phyloP scores from a whole-genome alignment of 2,888 invertebrate genomes.

The Mylabris sibirica region DNA sequence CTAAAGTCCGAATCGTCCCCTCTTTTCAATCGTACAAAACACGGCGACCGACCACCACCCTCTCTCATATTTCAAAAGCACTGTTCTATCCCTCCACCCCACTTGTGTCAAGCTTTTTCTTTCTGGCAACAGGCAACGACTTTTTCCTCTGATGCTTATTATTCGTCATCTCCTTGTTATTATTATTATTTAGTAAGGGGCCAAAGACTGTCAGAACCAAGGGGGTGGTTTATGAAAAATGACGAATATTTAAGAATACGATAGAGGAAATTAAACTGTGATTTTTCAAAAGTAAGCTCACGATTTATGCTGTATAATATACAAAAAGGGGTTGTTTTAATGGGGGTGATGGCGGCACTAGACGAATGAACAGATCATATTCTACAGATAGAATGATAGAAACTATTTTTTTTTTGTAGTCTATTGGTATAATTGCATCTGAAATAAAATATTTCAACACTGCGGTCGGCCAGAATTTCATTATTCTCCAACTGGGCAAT shows the following conservation, averaged over 20 bases:
- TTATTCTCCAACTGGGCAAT: conserved; percentile 7
- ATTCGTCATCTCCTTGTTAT: conserved; percentile 36
- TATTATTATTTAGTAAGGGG: conserved; percentile 36
- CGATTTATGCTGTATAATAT: conserved; percentile 6
- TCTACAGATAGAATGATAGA: neutral
- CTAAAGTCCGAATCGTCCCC: neutral
- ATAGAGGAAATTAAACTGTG: conserved; percentile 51
- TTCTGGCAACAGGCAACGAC: conserved; percentile 12
- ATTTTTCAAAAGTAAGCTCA: conserved; percentile 45
- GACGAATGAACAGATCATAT: neutral
- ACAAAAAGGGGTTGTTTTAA: neutral
- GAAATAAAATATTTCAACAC: neutral
- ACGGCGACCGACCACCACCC: conserved; percentile 21
- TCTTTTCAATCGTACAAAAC: neutral
- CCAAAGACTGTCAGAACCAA: conserved; percentile 49
- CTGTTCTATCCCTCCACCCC: conserved; percentile 13
- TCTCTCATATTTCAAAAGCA: neutral
- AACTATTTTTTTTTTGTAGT: neutral
- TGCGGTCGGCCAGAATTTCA: conserved; percentile 2
- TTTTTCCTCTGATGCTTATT: neutral
- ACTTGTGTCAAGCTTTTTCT: conserved; percentile 38
- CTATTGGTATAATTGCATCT: neutral
- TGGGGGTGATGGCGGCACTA: neutral
- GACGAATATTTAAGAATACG: conserved; percentile 54
- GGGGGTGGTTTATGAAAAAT: conserved; percentile 49